Conservation (phyloP, 2,797 vertebrate genomes). For the Alcedo quadribrachys region DNA sequence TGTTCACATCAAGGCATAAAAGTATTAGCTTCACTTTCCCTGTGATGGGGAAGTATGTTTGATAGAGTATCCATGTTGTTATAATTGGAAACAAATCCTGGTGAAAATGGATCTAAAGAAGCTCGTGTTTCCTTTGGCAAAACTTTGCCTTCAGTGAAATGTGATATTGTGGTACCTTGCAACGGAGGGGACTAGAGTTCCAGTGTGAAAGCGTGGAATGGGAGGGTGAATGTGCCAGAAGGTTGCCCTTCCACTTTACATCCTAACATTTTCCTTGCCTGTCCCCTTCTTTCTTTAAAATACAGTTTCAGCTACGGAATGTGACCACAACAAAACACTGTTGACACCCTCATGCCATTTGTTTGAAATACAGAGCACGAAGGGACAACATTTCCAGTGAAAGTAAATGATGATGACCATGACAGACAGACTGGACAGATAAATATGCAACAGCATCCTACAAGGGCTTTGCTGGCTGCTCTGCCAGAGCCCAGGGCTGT, state of each 20-base stretch:
- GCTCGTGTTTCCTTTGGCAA: slow-evolving; percentile 19
- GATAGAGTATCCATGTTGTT: background rate
- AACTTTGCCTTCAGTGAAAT: background rate
- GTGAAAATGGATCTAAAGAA: slow-evolving; percentile 31
- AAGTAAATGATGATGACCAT: background rate
- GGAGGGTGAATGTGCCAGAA: background rate
- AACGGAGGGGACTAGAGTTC: background rate
- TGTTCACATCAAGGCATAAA: background rate
- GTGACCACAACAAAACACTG: background rate
- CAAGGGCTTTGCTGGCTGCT: background rate
- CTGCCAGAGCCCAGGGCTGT: background rate
- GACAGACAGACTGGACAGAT: background rate
- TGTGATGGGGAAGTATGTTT: background rate
- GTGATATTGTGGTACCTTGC: background rate
- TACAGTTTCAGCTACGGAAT: background rate
- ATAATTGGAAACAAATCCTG: slow-evolving; percentile 27
- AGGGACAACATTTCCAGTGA: background rate
- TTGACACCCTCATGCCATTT: background rate
- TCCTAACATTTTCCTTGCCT: background rate
- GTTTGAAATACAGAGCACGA: background rate
- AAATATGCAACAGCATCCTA: background rate
- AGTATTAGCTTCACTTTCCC: background rate
- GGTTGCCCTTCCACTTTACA: background rate
- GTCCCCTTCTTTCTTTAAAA: background rate
- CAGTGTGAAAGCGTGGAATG: background rate